A percentile compares a stretch with the other conserved stretches of the same genome.
phyloP scores from a whole-genome alignment of 2,113 vertebrate species.

The Zapus hudsonius region DNA sequence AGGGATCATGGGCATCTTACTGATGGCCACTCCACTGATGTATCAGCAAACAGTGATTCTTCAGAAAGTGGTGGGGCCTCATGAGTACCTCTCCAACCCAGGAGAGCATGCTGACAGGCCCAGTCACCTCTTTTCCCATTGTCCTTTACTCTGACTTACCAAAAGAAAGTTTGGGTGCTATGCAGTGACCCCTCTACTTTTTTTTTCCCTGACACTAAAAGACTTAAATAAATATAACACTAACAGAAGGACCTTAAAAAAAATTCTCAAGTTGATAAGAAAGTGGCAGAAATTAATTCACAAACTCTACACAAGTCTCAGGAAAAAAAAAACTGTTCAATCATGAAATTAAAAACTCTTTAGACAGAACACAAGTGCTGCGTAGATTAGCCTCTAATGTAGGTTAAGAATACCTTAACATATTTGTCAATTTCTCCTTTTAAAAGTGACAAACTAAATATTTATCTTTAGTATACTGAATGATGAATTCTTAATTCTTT shows the following conservation, averaged over 20 bases:
- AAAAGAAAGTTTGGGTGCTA: too few species aligned
- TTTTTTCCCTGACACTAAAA: neutral
- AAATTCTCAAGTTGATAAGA: slow-evolving; percentile 1
- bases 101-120: too few species aligned
- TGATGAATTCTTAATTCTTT: neutral
- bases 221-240: neutral
- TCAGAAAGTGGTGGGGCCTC: too few species aligned
- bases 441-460: neutral
- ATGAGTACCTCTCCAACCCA: too few species aligned
- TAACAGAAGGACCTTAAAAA: neutral
- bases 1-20: too few species aligned
- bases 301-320: neutral
- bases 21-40: too few species aligned
- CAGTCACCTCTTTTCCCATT: neutral
- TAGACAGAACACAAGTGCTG: neutral
- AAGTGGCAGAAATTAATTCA: neutral
- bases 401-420: neutral
- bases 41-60: too few species aligned
- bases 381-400: neutral
- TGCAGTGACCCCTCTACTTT: too few species aligned
- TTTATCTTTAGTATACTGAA: neutral
- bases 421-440: neutral
- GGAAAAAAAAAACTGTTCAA: neutral
- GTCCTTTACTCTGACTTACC: too few species aligned
- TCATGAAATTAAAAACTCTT: slow-evolving; percentile 20